Percentiles rank a stretch among this genome's conserved stretches.
phyloP scores from a whole-genome alignment of 2,797 vertebrate genomes.

The Sebastes aleutianus region DNA sequence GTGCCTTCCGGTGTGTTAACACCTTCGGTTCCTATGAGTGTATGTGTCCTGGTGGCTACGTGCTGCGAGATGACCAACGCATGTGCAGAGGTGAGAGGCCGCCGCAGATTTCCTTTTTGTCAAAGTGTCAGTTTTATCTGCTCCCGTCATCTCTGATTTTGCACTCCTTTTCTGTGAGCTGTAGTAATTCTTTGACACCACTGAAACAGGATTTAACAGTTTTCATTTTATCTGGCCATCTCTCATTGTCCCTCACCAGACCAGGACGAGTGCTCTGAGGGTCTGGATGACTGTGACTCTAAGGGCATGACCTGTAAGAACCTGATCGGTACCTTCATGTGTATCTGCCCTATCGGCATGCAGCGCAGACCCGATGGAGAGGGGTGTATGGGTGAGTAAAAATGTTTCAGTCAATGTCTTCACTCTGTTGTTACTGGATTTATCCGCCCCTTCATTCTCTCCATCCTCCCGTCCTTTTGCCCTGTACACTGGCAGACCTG shows the following conservation, averaged over 20 bases:
- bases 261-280: conserved; percentile 91
- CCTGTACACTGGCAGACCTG: conserved; percentile 82
- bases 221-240: not conserved
- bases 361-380: conserved; percentile 87
- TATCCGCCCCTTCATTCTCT: not conserved
- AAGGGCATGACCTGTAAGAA: conserved; percentile 95
- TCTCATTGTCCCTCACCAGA: conserved; percentile 74
- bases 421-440: not conserved
- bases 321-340: conserved; percentile 93
- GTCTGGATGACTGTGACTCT: conserved; percentile 89
- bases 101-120: not conserved
- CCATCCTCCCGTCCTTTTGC: conserved; percentile 10
- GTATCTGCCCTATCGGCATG: conserved; percentile 91
- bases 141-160: not conserved
- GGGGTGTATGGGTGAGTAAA: conserved; percentile 90
- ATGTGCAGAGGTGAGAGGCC: conserved; percentile 91
- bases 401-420: not conserved
- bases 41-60: conserved; percentile 91
- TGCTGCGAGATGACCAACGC: conserved; percentile 89
- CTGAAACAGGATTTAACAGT: not conserved
- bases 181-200: not conserved
- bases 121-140: not conserved
- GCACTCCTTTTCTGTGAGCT: not conserved
- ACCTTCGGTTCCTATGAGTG: conserved; percentile 93
- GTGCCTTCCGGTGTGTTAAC: conserved; percentile 96